A percentile compares a stretch with the other conserved stretches of the same genome.
Conservation (phyloP, 2,113 vertebrate genomes). For the Pyxicephalus adspersus region DNA sequence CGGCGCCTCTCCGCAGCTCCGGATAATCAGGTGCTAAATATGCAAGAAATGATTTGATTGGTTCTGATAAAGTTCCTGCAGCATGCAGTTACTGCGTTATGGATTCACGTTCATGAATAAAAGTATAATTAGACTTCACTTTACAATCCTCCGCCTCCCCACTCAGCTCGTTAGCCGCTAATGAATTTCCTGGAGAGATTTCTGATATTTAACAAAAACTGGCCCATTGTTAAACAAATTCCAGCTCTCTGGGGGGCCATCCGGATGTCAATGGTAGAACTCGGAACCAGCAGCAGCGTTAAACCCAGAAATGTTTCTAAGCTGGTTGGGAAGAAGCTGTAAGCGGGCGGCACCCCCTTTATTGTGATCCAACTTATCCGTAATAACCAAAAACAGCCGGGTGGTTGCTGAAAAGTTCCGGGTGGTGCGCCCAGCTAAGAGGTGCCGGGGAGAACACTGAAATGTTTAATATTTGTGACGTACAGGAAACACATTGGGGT, state of each 20-base stretch:
- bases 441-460: no score
- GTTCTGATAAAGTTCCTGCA: neutral
- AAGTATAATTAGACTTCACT: neutral
- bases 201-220: neutral
- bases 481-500: no score
- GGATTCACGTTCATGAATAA: neutral
- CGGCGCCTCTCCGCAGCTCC: neutral
- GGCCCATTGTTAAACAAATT: neutral
- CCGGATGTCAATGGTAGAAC: neutral
- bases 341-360: no score
- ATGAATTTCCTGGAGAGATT: slow-evolving; percentile 5
- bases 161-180: neutral
- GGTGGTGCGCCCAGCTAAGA: no score
- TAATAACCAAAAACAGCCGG: no score
- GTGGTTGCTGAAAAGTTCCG: no score
- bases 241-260: no score
- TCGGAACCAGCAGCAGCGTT: neutral
- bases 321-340: no score
- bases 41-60: slow-evolving; percentile 18
- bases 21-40: slow-evolving; percentile 28
- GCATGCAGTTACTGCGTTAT: neutral
- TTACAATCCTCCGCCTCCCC: neutral
- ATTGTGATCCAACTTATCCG: no score
- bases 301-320: no score
- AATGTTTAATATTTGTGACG: no score